These are phyloP conservation scores for Tragelaphus scriptus DNA, from an alignment of 2,113 vertebrate species.

Conservation along the genomic window DNA sequence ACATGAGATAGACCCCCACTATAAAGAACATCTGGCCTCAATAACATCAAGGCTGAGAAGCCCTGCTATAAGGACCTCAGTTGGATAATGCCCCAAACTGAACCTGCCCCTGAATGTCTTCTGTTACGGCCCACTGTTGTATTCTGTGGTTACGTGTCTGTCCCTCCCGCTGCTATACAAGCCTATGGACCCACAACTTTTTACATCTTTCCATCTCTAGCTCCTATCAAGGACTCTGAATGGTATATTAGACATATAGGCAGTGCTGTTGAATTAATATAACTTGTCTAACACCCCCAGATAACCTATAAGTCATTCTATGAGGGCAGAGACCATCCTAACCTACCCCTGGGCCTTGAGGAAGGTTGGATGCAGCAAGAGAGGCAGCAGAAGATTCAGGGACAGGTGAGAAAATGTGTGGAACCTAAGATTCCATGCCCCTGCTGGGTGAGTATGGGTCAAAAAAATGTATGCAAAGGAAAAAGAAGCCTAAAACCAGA, in stretches of 20 bases:
- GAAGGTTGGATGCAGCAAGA: not conserved
- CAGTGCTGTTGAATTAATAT: not conserved
- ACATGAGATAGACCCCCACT: not conserved
- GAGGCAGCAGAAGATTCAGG: not conserved
- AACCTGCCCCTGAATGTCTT: not conserved
- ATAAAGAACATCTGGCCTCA: fast-evolving
- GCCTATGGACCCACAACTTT: not conserved
- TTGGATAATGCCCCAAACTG: not conserved
- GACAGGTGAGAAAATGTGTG: not conserved
- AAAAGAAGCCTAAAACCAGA: not conserved
- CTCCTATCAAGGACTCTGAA: not conserved
- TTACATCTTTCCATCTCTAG: not conserved
- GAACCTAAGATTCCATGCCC: not conserved
- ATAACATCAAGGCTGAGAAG: not conserved
- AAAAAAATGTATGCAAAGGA: not conserved
- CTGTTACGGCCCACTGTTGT: fast-evolving
- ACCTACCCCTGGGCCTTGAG: not conserved
- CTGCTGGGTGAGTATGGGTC: not conserved
- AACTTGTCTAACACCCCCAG: not conserved
- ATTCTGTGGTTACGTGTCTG: not conserved
- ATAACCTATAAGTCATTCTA: not conserved
- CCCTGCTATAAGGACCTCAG: not conserved
- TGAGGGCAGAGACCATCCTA: not conserved
- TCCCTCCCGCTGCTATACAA: not conserved
- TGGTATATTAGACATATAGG: not conserved